Evolutionary conservation across 2,113 vertebrate species (phyloP).

Genomic region (Pterocles orientalis): DNA sequence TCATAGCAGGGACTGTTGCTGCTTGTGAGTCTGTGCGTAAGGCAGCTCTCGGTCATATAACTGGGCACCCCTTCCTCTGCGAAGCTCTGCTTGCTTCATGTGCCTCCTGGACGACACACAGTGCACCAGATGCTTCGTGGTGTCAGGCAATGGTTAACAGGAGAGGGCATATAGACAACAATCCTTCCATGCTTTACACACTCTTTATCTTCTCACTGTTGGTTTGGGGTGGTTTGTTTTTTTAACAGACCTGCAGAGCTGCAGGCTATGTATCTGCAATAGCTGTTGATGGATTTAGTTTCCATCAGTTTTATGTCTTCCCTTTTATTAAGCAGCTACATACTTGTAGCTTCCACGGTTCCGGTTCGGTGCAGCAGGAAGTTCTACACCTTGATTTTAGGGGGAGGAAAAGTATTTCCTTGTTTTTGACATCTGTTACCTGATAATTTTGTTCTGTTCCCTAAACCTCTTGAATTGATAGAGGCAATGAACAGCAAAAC

Average conservation of each 20-base stretch:
- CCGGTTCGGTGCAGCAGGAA: neutral
- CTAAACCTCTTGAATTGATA: neutral
- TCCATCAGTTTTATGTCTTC: neutral
- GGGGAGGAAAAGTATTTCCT: neutral
- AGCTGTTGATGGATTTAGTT: neutral
- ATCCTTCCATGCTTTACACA: neutral
- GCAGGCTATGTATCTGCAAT: neutral
- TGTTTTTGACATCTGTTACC: neutral
- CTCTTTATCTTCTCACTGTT: neutral
- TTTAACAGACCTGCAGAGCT: neutral
- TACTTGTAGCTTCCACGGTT: neutral
- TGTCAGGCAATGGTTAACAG: neutral
- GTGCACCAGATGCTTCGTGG: neutral
- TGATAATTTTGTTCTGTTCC: neutral
- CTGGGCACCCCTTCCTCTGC: neutral
- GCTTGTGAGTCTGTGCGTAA: neutral
- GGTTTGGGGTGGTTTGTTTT: neutral
- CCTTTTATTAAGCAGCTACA: neutral
- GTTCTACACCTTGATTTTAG: neutral
- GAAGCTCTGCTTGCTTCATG: neutral
- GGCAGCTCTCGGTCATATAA: accelerated
- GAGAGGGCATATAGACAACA: accelerated
- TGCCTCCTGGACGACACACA: neutral
- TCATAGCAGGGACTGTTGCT: neutral
- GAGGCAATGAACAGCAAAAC: neutral